Base-by-base conservation (phyloP, 2,113 vertebrate species). In the Poeciliopsis turrubarensis region DNA sequence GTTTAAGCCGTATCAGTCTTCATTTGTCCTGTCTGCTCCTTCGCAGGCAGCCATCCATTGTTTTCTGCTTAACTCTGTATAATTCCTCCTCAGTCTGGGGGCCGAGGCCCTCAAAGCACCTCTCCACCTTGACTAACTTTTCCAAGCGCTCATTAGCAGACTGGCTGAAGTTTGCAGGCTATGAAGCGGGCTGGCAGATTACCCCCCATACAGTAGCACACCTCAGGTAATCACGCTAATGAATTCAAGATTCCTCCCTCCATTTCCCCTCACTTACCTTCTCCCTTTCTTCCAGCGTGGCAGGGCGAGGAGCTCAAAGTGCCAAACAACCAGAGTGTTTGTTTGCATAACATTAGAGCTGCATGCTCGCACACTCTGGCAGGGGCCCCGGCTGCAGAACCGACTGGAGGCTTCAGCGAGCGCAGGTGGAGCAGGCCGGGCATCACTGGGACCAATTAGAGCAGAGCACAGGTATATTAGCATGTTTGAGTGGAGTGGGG, bases 381-480 rank as follows among this genome's bases (percentile, higher is more conserved):
- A 31, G 86, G 87, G 87, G 85, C 83, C 51, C 86, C 79, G 87
- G 83, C 92, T 91, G 83, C 89, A 83, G 91, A 90, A 89, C 89
- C 80, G 83, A 90, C 91, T 89, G 74, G 85, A 89, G 92, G 90
- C 91, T 82, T 83, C 87, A 90, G 64, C 78, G 82, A 92, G 89
- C 90, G 91, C 92, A 93, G 92, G 92, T 93, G 86, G 89, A 87
- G 90, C 90, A 82, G 89, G 82, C 83, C 47, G 66, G 82, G 92
- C 90, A 92, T 92, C 93, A 87, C 90, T 93, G 92, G 93, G 93
- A 94, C 93, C 93, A 93, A 94, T 94, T 94, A 94, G 84, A 92
- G 86, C 73, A 78, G 75, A 89, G 89, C 75, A 77, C 91, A 93
- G 92, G 92, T 92, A 91, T 84, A 92, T 94, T 93, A 91, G 89